These are phyloP conservation scores for Hyposmocoma kahamanoa DNA, from an alignment of 1,140 invertebrate genomes.

Conservation along the genomic window DNA sequence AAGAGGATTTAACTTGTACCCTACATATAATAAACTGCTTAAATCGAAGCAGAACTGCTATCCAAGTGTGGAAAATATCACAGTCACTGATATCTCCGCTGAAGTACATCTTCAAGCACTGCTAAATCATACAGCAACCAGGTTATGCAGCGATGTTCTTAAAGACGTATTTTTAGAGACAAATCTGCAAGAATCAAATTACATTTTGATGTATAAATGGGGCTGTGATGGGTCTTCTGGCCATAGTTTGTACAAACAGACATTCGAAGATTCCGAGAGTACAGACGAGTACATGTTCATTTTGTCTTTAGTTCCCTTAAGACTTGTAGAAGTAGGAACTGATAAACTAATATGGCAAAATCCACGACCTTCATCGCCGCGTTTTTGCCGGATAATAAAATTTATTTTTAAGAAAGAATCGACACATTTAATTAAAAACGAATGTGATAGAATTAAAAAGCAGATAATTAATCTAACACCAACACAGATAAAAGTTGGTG, in stretches of 20 bases:
- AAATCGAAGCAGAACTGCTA: background rate
- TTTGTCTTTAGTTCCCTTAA: constrained; percentile 28
- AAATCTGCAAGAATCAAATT: background rate
- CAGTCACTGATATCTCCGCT: background rate
- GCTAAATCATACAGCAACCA: background rate
- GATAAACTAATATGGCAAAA: constrained; percentile 18
- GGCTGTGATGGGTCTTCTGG: constrained; percentile 21
- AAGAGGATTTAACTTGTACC: background rate
- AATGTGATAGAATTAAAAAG: background rate
- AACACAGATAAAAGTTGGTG: background rate
- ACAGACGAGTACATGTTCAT: constrained; percentile 26
- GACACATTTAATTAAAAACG: background rate
- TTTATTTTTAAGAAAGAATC: constrained; percentile 23
- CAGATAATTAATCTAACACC: background rate
- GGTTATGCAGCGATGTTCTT: background rate
- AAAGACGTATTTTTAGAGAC: background rate
- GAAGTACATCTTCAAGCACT: background rate
- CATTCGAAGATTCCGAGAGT: constrained; percentile 15
- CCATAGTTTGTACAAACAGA: constrained; percentile 24
- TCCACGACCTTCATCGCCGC: constrained; percentile 12
- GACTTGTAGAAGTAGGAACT: constrained; percentile 11
- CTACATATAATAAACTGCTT: background rate
- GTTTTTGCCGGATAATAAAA: constrained; percentile 17
- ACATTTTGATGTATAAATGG: constrained; percentile 20
- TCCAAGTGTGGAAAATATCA: background rate